Evolutionary conservation across 2,113 vertebrate species (phyloP), one percentile per base, ranked within the genome.

Genomic region (Laterallus jamaicensis): DNA sequence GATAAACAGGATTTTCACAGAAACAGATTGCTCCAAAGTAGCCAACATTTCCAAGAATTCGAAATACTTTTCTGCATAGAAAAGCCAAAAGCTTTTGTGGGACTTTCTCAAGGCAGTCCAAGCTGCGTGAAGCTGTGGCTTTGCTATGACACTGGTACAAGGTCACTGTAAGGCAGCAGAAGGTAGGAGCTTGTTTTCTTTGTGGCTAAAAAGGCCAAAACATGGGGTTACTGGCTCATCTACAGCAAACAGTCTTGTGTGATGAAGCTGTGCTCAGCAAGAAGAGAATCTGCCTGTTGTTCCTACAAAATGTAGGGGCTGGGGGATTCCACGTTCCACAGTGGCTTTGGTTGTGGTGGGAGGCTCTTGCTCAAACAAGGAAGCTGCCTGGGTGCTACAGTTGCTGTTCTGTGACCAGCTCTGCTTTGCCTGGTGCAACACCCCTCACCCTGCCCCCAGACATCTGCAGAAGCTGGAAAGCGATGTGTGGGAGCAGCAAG

Each of bases 391-490:
- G 44, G 21, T 70, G 17, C 50, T 26, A 44, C 35, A 32, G 25
- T 3, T 83, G 50, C 67, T 79, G 42, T 24, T 54, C 31, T 64
- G 78, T 42, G 31, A 49, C 37, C 54, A 35, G 74, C 73, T 59
- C n/a, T 28, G 32, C 40, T 11, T 0, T 44, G 49, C n/a, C 22
- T 6, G 0, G 22, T 29, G 32, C 32, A 28, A 29, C 50, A 39
- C 8, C 25, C 44, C 54, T 31, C 17, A 49, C 40, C 24, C 69
- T 77, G 56, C 25, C n/a, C 10, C 50, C 9, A 11, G 17, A 24
- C 55, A 6, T 7, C 12, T 26, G 67, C 50, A 25, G 49, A 59
- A 37, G 22, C 4, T 54, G 32, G 59, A 12, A 58, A 78, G 37
- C 13, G 31, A 62, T 3, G 10, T 32, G 26, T 24, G 24, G 28